Evolutionary conservation across 2,888 invertebrate genomes (phyloP).

Genomic region (Drosophila affinis): DNA sequence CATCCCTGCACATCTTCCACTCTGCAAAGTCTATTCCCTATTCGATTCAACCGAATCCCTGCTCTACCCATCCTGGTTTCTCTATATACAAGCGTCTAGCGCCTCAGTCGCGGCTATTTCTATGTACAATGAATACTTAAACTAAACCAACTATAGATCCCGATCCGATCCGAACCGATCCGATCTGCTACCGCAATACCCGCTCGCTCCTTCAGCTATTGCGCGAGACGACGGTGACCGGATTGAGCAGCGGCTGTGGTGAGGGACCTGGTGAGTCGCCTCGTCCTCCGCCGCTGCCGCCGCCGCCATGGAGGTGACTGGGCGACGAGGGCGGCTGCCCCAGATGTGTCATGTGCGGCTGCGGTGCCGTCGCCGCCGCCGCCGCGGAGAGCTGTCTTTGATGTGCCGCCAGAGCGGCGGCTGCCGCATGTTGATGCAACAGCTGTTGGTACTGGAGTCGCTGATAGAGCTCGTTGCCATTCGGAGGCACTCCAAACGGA

Average conservation of each 20-base stretch:
- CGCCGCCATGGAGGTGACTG: conserved; percentile 35
- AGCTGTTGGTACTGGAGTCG: conserved; percentile 84
- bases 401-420: conserved; percentile 83
- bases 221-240: conserved; percentile 85
- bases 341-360: conserved; percentile 80
- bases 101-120: conserved; percentile 71
- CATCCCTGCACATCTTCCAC: neutral
- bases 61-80: conserved; percentile 2
- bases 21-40: conserved; percentile 45
- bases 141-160: conserved; percentile 21
- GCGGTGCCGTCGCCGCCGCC: conserved; percentile 72
- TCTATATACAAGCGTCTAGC: conserved; percentile 75
- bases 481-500: conserved; percentile 77
- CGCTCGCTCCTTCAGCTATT: conserved; percentile 84
- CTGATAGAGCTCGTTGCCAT: conserved; percentile 85
- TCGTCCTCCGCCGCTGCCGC: conserved; percentile 37
- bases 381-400: conserved; percentile 81
- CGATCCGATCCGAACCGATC: too few species aligned
- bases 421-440: conserved; percentile 83
- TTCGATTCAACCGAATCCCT: conserved; percentile 49
- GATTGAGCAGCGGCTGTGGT: conserved; percentile 84
- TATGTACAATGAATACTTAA: conserved; percentile 72
- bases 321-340: conserved; percentile 71
- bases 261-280: conserved; percentile 62
- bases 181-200: neutral